phyloP scores from a whole-genome alignment of 2,888 invertebrate species.

The Camponotus fellah region DNA sequence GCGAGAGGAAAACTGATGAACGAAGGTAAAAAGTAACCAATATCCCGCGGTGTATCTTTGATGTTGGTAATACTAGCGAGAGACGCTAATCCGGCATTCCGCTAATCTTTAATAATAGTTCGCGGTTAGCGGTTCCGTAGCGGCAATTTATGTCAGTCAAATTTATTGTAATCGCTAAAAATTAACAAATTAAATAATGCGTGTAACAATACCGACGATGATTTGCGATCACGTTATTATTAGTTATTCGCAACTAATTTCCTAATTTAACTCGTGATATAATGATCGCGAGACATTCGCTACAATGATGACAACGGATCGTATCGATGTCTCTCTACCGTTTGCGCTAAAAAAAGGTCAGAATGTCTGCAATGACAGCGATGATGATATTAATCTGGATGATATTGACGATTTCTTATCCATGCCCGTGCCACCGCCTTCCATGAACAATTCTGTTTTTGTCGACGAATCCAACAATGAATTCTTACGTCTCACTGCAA shows the following conservation, averaged over 20 bases:
- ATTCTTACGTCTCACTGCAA: conserved; percentile 78
- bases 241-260: neutral
- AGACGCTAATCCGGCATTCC: neutral
- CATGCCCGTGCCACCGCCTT: conserved; percentile 76
- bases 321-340: conserved; percentile 76
- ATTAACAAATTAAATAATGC: neutral
- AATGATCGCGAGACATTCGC: neutral
- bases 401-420: conserved; percentile 72
- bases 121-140: neutral
- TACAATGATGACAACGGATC: conserved; percentile 70
- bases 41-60: no score
- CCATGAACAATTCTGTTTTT: conserved; percentile 68
- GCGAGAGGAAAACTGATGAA: neutral
- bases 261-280: neutral
- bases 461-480: conserved; percentile 68
- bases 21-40: neutral
- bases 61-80: neutral
- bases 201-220: neutral
- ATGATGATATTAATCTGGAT: conserved; percentile 69
- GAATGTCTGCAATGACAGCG: conserved; percentile 49
- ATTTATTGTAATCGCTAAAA: neutral
- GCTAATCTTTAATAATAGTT: neutral
- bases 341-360: conserved; percentile 63
- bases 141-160: neutral
- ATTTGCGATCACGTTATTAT: neutral